Conservation (phyloP, 2,888 invertebrate species). For the Icerya purchasi region DNA sequence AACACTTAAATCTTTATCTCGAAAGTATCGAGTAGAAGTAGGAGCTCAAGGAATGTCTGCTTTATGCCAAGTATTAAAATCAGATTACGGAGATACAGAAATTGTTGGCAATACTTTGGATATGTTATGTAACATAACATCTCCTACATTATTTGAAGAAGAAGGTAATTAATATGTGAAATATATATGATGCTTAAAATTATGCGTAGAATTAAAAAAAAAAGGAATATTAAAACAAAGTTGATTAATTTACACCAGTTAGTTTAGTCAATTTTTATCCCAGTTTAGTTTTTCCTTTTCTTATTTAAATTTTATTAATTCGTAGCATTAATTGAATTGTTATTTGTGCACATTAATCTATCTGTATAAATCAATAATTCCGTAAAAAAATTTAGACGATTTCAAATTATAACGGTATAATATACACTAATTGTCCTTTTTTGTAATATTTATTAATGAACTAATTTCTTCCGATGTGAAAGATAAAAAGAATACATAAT, state of each 20-base stretch:
- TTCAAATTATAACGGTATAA: too few relatives aligned
- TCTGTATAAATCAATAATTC: too few relatives aligned
- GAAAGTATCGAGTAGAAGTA: constrained; percentile 85
- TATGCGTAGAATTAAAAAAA: constrained; percentile 1
- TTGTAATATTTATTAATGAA: too few relatives aligned
- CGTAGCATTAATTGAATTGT: too few relatives aligned
- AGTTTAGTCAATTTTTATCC: too few relatives aligned
- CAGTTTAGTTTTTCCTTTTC: background rate
- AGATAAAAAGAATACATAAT: too few relatives aligned
- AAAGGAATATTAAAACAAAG: too few relatives aligned
- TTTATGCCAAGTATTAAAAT: constrained; percentile 51
- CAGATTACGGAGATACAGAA: constrained; percentile 76
- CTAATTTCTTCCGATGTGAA: too few relatives aligned
- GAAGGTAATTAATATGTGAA: constrained; percentile 38
- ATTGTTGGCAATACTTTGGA: constrained; percentile 80
- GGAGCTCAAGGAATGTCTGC: constrained; percentile 82
- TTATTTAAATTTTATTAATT: background rate
- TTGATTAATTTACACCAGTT: too few relatives aligned
- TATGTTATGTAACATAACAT: constrained; percentile 74
- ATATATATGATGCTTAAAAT: constrained; percentile 22
- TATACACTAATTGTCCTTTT: too few relatives aligned
- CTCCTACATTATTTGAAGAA: constrained; percentile 56
- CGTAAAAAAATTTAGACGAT: too few relatives aligned
- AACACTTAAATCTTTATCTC: constrained; percentile 71
- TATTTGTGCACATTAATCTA: too few relatives aligned